Conservation (phyloP, 2,888 invertebrate genomes). For the Caradrina clavipalpis region DNA sequence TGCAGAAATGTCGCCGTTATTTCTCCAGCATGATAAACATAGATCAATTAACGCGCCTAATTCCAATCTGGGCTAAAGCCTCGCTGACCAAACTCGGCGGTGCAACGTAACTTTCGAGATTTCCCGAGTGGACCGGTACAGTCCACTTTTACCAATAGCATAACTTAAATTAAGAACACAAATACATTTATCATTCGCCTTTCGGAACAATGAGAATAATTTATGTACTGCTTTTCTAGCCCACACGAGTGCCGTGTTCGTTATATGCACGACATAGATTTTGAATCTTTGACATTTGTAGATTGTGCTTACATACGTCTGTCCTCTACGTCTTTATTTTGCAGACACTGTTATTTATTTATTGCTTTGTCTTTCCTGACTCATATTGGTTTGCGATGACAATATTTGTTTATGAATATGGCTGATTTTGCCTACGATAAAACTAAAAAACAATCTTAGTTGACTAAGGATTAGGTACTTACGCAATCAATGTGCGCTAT, state of each 20-base stretch:
- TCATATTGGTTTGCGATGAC: slow-evolving; percentile 34
- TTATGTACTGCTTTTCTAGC: slow-evolving; percentile 82
- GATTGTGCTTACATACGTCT: slow-evolving; percentile 66
- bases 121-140: slow-evolving; percentile 68
- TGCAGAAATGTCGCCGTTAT: slow-evolving; percentile 55
- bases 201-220: slow-evolving; percentile 83
- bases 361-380: slow-evolving; percentile 51
- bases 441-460: background rate
- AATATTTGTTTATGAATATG: slow-evolving; percentile 36
- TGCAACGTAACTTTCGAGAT: slow-evolving; percentile 69
- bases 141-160: slow-evolving; percentile 74
- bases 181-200: slow-evolving; percentile 83
- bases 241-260: slow-evolving; percentile 80
- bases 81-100: slow-evolving; percentile 66
- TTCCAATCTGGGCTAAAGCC: slow-evolving; percentile 62
- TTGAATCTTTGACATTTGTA: slow-evolving; percentile 80
- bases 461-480: background rate
- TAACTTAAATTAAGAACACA: slow-evolving; percentile 75
- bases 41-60: slow-evolving; percentile 72
- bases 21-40: slow-evolving; percentile 58
- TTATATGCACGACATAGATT: slow-evolving; percentile 82
- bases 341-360: slow-evolving; percentile 60
- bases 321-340: slow-evolving; percentile 64
- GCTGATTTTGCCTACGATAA: slow-evolving; percentile 4
- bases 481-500: slow-evolving; percentile 4